Percentiles rank a stretch among this genome's conserved stretches.
Conservation (phyloP, 2,797 vertebrate genomes). For the Characodon lateralis region DNA sequence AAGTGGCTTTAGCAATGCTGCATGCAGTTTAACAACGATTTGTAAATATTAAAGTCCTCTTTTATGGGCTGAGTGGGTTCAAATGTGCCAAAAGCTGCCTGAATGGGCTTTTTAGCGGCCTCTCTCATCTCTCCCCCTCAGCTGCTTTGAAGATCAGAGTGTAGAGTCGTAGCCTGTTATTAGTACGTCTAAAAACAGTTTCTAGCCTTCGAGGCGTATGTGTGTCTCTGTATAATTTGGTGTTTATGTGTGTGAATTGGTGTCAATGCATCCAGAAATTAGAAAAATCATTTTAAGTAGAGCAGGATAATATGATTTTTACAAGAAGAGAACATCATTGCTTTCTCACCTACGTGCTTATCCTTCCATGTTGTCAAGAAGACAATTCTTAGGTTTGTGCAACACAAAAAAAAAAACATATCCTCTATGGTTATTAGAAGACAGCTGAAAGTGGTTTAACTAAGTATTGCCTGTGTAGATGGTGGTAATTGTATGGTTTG, state of each 20-base stretch:
- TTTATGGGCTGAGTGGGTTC: slow-evolving; percentile 66
- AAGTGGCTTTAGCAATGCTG: slow-evolving; percentile 27
- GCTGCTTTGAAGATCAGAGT: slow-evolving; percentile 72
- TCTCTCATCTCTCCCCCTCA: slow-evolving; percentile 54
- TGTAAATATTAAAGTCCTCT: slow-evolving; percentile 73
- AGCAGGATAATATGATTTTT: slow-evolving; percentile 63
- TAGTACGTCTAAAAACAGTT: slow-evolving; percentile 70
- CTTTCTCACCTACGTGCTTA: slow-evolving; percentile 44
- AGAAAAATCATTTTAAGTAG: slow-evolving; percentile 70
- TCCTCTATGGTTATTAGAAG: background rate
- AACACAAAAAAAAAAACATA: slow-evolving; percentile 17
- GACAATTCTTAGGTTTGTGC: slow-evolving; percentile 15
- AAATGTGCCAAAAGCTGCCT: slow-evolving; percentile 65
- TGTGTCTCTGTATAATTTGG: slow-evolving; percentile 20
- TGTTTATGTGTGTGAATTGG: slow-evolving; percentile 14
- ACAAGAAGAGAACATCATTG: slow-evolving; percentile 31
- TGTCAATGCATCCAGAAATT: slow-evolving; percentile 57
- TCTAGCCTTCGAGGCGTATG: slow-evolving; percentile 57
- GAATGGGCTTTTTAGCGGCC: slow-evolving; percentile 41
- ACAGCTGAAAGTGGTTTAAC: slow-evolving; percentile 50
- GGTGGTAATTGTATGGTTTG: slow-evolving; percentile 63
- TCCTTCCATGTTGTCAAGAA: slow-evolving; percentile 32
- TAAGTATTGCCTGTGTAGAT: slow-evolving; percentile 67
- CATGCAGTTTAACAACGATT: slow-evolving; percentile 62
- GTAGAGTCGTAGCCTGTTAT: slow-evolving; percentile 72